Base-by-base conservation (phyloP, 2,797 vertebrate species). In the Clarias pachynema region DNA sequence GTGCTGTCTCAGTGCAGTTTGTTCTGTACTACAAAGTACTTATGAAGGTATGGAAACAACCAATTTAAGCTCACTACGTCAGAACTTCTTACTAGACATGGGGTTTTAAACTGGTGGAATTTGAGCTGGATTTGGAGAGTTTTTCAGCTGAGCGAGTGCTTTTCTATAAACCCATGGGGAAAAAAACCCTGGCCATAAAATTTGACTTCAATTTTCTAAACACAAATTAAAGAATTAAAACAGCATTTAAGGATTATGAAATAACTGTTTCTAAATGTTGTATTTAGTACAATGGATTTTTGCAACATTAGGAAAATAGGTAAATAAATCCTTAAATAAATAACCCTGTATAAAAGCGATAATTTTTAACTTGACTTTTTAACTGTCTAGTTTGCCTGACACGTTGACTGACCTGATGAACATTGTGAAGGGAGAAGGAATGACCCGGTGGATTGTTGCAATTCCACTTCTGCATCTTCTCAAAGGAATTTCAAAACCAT, bases 381-480 rank as follows among this genome's bases (percentile, higher is more conserved):
- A 68, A 62, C 24, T 85, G 0, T 78, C 74, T 56, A 96, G 95
- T 80, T 84, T 95, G 37, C 37, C 90, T 78, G 88, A 91, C 0
- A 34, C 0, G 0, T 78, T 95, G 85, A 0, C 56, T 0, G 0
- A 0, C 0, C 73, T 95, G 15, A 94, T 96, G 3, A 83, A 49
- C 4, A 0, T 0, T 3, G 15, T 94, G 24, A 95, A 26, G 85
- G 8, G 0, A 0, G 0, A 0, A 0, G 1, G 1, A 0, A 91
- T 91, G 86, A 3, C 34, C 0, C 87, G 4, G 0, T 99, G 97
- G 97, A 91, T 98, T 87, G 85, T 96, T 87, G 68, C 92, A 1
- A 89, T 99, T n/a, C 98, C 98, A 0, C 90, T 98, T 8, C 86
- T 97, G 68, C 97, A 99, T 90, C 90, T 93, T 34, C 72, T 96